Conservation (phyloP, 2,113 vertebrate genomes). For the Candoia aspera region DNA sequence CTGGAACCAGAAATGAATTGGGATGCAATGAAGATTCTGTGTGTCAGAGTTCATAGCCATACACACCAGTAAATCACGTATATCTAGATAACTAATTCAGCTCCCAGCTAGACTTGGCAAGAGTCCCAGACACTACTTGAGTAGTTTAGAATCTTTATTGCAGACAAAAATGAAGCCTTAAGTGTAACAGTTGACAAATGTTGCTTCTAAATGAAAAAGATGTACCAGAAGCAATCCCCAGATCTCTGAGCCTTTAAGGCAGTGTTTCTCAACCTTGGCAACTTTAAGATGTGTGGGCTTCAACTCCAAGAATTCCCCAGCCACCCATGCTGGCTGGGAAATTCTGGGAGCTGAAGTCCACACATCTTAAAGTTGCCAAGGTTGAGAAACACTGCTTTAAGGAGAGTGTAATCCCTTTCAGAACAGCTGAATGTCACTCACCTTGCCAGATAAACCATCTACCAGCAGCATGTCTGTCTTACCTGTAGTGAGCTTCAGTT, state of each 20-base stretch:
- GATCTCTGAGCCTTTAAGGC: background rate
- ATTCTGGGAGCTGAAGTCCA: too few species aligned
- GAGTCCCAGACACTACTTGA: background rate
- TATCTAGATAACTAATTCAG: background rate
- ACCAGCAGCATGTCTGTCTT: background rate
- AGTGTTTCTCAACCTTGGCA: too few species aligned
- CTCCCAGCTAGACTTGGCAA: background rate
- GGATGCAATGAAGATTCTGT: background rate
- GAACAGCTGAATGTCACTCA: background rate
- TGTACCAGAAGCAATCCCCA: background rate
- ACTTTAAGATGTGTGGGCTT: too few species aligned
- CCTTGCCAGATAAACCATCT: background rate
- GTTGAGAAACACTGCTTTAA: too few species aligned
- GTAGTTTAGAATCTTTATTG: background rate
- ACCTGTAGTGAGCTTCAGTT: background rate
- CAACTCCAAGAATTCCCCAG: too few species aligned
- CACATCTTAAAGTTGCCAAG: too few species aligned
- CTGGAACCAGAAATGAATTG: background rate
- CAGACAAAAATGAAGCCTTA: background rate
- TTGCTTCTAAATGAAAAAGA: background rate
- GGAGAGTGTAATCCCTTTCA: background rate
- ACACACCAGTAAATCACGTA: background rate
- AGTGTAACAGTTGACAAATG: background rate
- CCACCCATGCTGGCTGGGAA: too few species aligned
- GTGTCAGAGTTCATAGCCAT: background rate